A percentile compares a stretch with the other conserved stretches of the same genome.
Conservation (phyloP, 1,140 invertebrate genomes). For the Battus philenor region DNA sequence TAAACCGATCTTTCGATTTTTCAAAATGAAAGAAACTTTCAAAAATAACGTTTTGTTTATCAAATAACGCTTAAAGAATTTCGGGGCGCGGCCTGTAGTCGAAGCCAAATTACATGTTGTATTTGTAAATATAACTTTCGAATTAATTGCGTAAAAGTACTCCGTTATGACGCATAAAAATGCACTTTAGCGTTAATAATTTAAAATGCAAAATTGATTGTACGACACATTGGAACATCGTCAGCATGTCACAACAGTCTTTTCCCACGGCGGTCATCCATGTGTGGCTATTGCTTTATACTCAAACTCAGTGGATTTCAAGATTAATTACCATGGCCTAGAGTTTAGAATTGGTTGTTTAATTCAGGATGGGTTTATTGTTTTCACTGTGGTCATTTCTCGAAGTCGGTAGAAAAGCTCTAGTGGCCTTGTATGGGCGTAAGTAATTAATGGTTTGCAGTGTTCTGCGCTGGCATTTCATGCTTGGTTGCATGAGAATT, state of each 20-base stretch:
- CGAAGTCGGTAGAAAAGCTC: constrained; percentile 42
- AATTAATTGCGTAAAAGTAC: constrained; percentile 44
- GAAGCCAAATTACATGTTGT: constrained; percentile 48
- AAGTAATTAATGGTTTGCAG: constrained; percentile 63
- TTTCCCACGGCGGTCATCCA: constrained; percentile 63
- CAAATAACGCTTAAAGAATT: constrained; percentile 33
- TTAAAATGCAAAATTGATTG: constrained; percentile 30
- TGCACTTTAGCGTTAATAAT: constrained; percentile 6
- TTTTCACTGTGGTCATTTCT: constrained; percentile 48
- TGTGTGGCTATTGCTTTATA: constrained; percentile 40
- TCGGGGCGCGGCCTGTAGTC: constrained; percentile 35
- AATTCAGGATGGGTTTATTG: constrained; percentile 23
- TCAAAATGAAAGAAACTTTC: constrained; percentile 12
- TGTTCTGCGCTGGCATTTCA: constrained; percentile 57
- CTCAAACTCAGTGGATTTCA: constrained; percentile 4
- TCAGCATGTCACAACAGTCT: constrained; percentile 43
- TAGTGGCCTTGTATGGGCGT: constrained; percentile 56
- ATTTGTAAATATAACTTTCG: constrained; percentile 50
- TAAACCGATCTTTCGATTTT: constrained; percentile 5
- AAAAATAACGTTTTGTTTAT: constrained; percentile 30
- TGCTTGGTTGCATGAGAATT: constrained; percentile 61
- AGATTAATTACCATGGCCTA: constrained; percentile 8
- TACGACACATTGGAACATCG: constrained; percentile 18
- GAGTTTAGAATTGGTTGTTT: constrained; percentile 23
- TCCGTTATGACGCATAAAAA: constrained; percentile 14